These are phyloP conservation scores for Pollenia amentaria DNA, from an alignment of 2,888 invertebrate genomes.

Conservation along the genomic window DNA sequence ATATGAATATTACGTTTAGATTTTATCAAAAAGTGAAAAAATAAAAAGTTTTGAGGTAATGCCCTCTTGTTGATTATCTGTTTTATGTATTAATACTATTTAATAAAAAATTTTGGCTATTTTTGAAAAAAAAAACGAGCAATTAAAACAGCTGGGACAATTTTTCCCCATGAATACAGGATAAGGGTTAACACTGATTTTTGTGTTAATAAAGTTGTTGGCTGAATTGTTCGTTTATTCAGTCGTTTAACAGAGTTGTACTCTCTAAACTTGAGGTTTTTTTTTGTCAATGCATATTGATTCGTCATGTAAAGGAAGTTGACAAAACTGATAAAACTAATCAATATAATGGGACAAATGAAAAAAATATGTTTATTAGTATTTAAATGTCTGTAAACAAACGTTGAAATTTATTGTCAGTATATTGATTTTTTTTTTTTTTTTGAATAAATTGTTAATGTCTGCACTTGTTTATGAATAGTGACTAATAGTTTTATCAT, in stretches of 20 bases:
- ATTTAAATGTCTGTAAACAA: not conserved
- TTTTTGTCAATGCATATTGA: slow-evolving; percentile 29
- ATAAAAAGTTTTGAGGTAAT: too few relatives aligned
- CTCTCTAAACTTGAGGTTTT: not conserved
- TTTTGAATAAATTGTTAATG: not conserved
- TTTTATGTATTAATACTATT: too few relatives aligned
- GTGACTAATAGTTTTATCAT: slow-evolving; percentile 37
- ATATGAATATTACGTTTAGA: too few relatives aligned
- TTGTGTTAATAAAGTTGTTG: slow-evolving; percentile 58
- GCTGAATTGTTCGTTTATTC: slow-evolving; percentile 16
- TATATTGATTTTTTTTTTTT: slow-evolving; percentile 3
- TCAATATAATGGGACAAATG: slow-evolving; percentile 36
- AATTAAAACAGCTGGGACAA: too few relatives aligned
- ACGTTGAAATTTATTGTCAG: slow-evolving; percentile 18
- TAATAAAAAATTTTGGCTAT: too few relatives aligned
- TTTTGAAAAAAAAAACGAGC: too few relatives aligned
- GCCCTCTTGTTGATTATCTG: too few relatives aligned
- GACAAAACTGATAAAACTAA: slow-evolving; percentile 59
- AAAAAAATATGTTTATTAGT: slow-evolving; percentile 7
- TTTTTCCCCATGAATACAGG: too few relatives aligned
- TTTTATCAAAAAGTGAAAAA: too few relatives aligned
- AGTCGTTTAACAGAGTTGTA: not conserved
- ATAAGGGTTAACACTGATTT: slow-evolving; percentile 3
- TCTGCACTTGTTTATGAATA: not conserved
- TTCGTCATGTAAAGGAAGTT: slow-evolving; percentile 67